phyloP scores from a whole-genome alignment of 2,888 invertebrate species.

The Eupelmus urozonus region DNA sequence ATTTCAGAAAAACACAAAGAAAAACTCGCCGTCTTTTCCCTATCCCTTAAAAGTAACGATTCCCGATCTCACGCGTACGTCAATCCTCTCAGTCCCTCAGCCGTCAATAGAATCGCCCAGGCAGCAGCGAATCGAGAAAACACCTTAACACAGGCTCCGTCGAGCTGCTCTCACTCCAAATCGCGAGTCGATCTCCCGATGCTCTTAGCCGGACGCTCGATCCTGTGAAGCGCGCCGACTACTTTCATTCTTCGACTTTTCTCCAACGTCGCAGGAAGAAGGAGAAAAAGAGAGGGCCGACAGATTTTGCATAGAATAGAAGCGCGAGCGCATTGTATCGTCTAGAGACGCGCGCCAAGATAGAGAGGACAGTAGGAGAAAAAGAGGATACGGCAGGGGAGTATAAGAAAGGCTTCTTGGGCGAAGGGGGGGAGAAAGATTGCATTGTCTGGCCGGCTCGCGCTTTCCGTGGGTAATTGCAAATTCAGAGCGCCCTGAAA shows the following conservation, averaged over 20 bases:
- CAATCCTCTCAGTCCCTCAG: too few species aligned
- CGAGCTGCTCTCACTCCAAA: neutral
- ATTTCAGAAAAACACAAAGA: too few species aligned
- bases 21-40: too few species aligned
- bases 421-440: neutral
- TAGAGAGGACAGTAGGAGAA: conserved; percentile 46
- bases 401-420: conserved; percentile 16
- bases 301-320: conserved; percentile 64
- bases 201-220: conserved; percentile 30
- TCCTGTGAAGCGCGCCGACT: neutral
- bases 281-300: conserved; percentile 4
- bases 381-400: conserved; percentile 1
- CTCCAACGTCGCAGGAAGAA: neutral
- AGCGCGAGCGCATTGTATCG: conserved; percentile 57
- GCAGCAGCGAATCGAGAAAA: too few species aligned
- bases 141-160: too few species aligned
- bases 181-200: conserved; percentile 32
- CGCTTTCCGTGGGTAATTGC: conserved; percentile 45
- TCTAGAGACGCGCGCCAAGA: conserved; percentile 52
- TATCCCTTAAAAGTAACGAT: too few species aligned
- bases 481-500: conserved; percentile 42
- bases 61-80: neutral
- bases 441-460: conserved; percentile 34
- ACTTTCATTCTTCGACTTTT: conserved; percentile 9
- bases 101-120: too few species aligned